phyloP scores from a whole-genome alignment of 2,113 vertebrate genomes.

The Polypterus bichir region DNA sequence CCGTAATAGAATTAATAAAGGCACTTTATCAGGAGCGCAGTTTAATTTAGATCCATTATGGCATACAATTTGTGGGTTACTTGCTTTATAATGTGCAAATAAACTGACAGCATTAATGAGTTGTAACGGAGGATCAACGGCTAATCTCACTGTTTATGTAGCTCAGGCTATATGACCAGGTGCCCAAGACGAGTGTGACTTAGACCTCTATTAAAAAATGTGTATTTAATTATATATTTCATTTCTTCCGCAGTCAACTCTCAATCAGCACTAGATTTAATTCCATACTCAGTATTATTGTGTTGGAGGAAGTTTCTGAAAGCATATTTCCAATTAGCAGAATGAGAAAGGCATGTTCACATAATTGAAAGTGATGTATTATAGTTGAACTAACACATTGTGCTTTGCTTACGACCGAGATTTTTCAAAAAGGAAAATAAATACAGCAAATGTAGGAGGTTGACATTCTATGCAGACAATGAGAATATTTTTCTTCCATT shows the following conservation, averaged over 20 bases:
- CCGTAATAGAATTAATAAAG: constrained; percentile 2
- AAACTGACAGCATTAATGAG: constrained; percentile 5
- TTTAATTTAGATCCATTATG: constrained; percentile 5
- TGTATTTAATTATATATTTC: neutral
- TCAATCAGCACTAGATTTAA: neutral
- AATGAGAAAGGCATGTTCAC: too few relatives aligned
- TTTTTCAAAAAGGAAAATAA: too few relatives aligned
- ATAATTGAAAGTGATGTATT: too few relatives aligned
- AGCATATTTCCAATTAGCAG: too few relatives aligned
- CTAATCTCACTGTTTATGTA: neutral
- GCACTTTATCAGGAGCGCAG: neutral
- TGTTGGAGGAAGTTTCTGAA: too few relatives aligned
- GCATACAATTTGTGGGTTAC: neutral
- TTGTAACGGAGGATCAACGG: neutral
- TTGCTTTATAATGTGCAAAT: constrained; percentile 4
- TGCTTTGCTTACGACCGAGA: too few relatives aligned
- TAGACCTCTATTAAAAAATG: neutral
- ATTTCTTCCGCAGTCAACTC: neutral
- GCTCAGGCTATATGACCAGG: neutral
- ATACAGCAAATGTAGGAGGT: too few relatives aligned
- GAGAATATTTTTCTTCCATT: too few relatives aligned
- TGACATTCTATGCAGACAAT: too few relatives aligned
- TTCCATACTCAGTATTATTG: too few relatives aligned
- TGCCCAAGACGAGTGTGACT: neutral
- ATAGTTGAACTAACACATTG: too few relatives aligned